Conservation (phyloP, 2,888 invertebrate species). For the Eupithecia abbreviata region DNA sequence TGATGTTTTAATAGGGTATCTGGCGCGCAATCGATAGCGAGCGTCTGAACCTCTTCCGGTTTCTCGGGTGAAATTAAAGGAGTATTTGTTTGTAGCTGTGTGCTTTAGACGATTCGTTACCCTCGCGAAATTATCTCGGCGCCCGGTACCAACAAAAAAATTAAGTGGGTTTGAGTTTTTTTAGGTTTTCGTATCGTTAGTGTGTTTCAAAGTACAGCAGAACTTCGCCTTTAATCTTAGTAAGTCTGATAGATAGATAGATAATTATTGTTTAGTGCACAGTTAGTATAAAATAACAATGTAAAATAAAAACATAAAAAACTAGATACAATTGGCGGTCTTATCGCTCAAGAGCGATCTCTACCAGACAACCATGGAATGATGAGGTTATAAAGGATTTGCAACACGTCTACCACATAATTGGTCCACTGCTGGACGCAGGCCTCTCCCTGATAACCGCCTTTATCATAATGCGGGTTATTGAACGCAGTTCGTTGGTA, state of each 20-base stretch:
- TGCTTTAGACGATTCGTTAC: not conserved
- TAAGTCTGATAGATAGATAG: too few species aligned
- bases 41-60: not conserved
- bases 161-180: not conserved
- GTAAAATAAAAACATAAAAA: too few species aligned
- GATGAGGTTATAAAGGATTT: not conserved
- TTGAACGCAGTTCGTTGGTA: not conserved
- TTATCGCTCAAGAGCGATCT: too few species aligned
- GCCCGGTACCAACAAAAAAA: not conserved
- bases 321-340: too few species aligned
- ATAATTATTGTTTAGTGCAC: too few species aligned
- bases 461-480: not conserved
- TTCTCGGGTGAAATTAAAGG: not conserved
- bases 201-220: not conserved
- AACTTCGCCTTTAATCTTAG: not conserved
- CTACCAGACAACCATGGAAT: not conserved
- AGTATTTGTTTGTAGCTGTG: constrained; percentile 1
- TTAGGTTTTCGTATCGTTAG: not conserved
- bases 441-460: not conserved
- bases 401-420: not conserved
- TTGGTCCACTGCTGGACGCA: not conserved
- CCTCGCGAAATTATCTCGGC: not conserved
- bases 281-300: too few species aligned
- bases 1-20: constrained; percentile 22
- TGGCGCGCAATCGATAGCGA: constrained; percentile 8